A percentile compares a stretch with the other conserved stretches of the same genome.
Evolutionary conservation across 2,888 invertebrate genomes (phyloP).

Genomic region (Ormyrus rosae): DNA sequence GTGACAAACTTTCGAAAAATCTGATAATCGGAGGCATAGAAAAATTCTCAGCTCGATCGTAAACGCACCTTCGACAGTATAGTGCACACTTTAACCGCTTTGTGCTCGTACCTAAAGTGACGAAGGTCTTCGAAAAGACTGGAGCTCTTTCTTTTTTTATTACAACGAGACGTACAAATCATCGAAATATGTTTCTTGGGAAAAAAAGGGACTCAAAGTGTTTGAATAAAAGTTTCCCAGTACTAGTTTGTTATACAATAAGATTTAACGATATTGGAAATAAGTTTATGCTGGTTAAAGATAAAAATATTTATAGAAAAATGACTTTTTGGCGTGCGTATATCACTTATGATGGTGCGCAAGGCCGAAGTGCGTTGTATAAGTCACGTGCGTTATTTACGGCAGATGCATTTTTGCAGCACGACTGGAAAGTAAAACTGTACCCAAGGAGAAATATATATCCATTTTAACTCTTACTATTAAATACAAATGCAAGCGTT

Average conservation of each 20-base stretch:
- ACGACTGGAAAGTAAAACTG: conserved; percentile 8
- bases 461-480: conserved; percentile 25
- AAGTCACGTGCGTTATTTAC: conserved; percentile 24
- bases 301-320: neutral
- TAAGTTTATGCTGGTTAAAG: too few species aligned
- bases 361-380: conserved; percentile 13
- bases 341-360: conserved; percentile 9
- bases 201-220: too few species aligned
- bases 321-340: conserved; percentile 7
- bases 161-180: conserved; percentile 17
- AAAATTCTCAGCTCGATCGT: conserved; percentile 29
- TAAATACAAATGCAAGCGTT: conserved; percentile 4
- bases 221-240: too few species aligned
- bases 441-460: neutral
- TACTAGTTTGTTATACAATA: too few species aligned
- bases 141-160: conserved; percentile 1
- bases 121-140: conserved; percentile 2
- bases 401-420: conserved; percentile 6
- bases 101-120: conserved; percentile 33
- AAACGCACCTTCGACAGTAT: conserved; percentile 33
- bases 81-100: conserved; percentile 27
- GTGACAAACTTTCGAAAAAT: too few species aligned
- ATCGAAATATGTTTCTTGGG: neutral
- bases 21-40: too few species aligned
- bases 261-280: too few species aligned